Base-by-base conservation (phyloP, 2,113 vertebrate species). In the Odobenus rosmarus region DNA sequence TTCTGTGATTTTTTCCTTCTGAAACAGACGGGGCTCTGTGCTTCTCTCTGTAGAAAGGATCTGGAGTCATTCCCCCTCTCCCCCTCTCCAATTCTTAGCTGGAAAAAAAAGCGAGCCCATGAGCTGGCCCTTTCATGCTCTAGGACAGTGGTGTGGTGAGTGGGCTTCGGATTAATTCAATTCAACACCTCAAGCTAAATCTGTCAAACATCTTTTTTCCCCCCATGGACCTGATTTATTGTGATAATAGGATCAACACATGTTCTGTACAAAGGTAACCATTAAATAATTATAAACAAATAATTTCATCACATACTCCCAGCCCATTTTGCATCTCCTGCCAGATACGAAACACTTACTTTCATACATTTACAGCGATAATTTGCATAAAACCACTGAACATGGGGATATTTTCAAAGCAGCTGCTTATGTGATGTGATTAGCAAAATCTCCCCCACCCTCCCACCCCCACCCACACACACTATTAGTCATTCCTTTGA, bases 1-100 rank as follows among this genome's bases (percentile, higher is more conserved):
- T 97, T 98, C 94, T 98, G 96, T 97, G 87, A 93, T 95, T 96
- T 97, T 84, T 94, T 89, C 61, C 72, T 93, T 96, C 90, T 77
- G 76, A 92, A 97, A 98, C 98, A 98, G 92, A 98, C 94, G 28
- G 26, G 80, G 69, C 94, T 98, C 97, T 98, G 97, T 98, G 92
- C 69, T 90, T 94, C 62, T 95, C 83, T 98, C 76, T 93, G 85
- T 91, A 97, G 80, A 97, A 96, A 96, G 94, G 92, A 97, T 98
- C 92, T 93, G 90, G 80, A 93, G 74, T 33, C 18, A 0, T 77
- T 89, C 80, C 36, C 33, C 67, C 12, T 10, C 10, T 3, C 62
- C 26, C 33, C 82, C 79, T 46, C 39, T 7, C 72, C 84, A 95
- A 93, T 96, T 96, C 88, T 95, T 92, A 95, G 94, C 61, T 82